phyloP scores from a whole-genome alignment of 1,140 invertebrate species.

The Zaprionus capensis region DNA sequence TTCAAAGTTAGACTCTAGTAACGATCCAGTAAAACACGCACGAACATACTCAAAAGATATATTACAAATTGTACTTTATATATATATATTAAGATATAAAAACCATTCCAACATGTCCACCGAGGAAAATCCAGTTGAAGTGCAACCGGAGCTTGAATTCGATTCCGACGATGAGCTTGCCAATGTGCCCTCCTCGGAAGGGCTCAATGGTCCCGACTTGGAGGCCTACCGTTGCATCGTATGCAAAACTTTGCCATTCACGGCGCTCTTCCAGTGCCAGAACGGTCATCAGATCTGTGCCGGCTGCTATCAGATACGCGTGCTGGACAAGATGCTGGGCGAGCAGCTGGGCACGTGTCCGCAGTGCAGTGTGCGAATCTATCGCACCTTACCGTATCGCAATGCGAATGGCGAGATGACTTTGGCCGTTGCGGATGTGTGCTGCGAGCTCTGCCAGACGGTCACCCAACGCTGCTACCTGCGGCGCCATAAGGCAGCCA shows the following conservation, averaged over 20 bases:
- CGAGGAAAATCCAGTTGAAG: not conserved
- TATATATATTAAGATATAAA: not conserved
- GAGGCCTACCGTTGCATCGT: constrained; percentile 14
- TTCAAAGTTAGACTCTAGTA: not conserved
- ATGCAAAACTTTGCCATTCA: constrained; percentile 11
- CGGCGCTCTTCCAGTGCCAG: constrained; percentile 26
- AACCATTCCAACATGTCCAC: not conserved
- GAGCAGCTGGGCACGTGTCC: constrained; percentile 35
- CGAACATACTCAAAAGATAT: not conserved
- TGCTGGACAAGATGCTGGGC: constrained; percentile 43
- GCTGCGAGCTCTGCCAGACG: constrained; percentile 17
- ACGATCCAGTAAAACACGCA: not conserved
- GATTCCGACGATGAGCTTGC: not conserved
- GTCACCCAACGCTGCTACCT: constrained; percentile 1
- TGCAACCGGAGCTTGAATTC: not conserved
- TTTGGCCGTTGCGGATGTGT: not conserved
- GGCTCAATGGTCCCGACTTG: not conserved
- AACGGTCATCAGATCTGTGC: constrained; percentile 37
- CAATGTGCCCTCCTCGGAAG: not conserved
- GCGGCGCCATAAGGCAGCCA: not conserved
- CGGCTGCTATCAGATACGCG: constrained; percentile 48
- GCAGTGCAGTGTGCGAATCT: constrained; percentile 27
- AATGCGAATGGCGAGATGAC: not conserved
- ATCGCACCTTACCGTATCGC: constrained; percentile 21
- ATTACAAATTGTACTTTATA: too few species aligned